Percentiles rank a stretch among this genome's conserved stretches.
phyloP scores from a whole-genome alignment of 2,888 invertebrate species.

The Mayetiola destructor region DNA sequence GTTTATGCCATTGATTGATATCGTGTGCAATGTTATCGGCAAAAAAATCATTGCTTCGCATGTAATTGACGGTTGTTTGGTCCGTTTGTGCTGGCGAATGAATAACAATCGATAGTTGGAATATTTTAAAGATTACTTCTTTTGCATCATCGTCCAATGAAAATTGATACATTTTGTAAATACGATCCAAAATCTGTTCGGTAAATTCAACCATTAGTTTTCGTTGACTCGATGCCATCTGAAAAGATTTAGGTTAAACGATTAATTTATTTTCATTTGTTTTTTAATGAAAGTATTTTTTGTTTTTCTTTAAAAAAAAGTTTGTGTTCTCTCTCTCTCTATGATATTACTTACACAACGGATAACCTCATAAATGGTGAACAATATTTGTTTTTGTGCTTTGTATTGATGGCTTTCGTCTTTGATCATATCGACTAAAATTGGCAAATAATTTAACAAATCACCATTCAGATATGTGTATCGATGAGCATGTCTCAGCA shows the following conservation, averaged over 20 bases:
- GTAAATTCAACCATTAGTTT: conserved; percentile 11
- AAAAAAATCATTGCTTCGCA: neutral
- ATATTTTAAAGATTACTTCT: neutral
- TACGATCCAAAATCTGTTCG: neutral
- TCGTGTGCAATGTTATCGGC: neutral
- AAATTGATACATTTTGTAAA: neutral
- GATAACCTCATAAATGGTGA: neutral
- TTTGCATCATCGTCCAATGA: conserved; percentile 14
- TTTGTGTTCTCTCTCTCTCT: neutral
- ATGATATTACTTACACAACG: neutral
- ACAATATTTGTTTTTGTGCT: neutral
- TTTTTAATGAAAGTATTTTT: neutral
- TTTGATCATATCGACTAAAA: neutral
- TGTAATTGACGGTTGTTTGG: neutral
- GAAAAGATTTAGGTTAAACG: neutral
- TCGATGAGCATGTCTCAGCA: neutral
- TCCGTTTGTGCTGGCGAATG: conserved; percentile 2
- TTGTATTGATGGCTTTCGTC: neutral
- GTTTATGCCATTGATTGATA: conserved; percentile 1
- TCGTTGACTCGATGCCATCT: conserved; percentile 13
- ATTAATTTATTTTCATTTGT: neutral
- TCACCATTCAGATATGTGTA: neutral
- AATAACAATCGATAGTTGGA: conserved; percentile 3
- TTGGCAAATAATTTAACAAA: neutral
- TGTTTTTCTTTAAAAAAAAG: neutral